A percentile compares a stretch with the other conserved stretches of the same genome.
phyloP scores from a whole-genome alignment of 2,888 invertebrate genomes.

The Monopis laevigella region DNA sequence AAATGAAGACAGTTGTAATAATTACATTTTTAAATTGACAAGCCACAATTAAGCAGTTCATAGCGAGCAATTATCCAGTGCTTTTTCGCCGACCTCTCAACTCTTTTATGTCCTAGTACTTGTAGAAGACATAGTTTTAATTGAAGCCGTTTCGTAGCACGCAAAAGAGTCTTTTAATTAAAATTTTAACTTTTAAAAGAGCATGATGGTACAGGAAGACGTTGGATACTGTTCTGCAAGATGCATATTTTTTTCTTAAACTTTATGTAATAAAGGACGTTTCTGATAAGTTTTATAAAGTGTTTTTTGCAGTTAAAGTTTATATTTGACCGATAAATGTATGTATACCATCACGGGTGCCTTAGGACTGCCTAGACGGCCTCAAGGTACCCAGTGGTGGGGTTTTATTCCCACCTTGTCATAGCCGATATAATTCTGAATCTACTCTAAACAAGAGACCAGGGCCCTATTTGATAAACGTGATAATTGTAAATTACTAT shows the following conservation, averaged over 20 bases:
- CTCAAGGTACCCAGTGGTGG: too few relatives aligned
- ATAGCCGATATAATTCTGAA: too few relatives aligned
- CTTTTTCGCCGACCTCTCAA: constrained; percentile 38
- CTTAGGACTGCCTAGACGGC: too few relatives aligned
- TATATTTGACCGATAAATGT: too few relatives aligned
- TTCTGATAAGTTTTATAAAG: too few relatives aligned
- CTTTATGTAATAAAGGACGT: neutral
- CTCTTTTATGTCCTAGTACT: constrained; percentile 43
- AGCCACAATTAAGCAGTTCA: constrained; percentile 36
- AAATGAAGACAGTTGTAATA: constrained; percentile 8
- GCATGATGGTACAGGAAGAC: constrained; percentile 7
- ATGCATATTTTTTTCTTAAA: neutral
- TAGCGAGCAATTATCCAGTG: constrained; percentile 41
- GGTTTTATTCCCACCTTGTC: too few relatives aligned
- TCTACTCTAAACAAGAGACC: too few relatives aligned
- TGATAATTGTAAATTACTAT: too few relatives aligned
- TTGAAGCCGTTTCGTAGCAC: constrained; percentile 50
- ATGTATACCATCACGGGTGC: too few relatives aligned
- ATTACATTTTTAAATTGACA: constrained; percentile 14
- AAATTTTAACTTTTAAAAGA: constrained; percentile 44
- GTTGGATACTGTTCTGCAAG: neutral
- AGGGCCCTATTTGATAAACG: too few relatives aligned
- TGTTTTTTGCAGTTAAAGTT: too few relatives aligned
- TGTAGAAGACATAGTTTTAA: constrained; percentile 59
- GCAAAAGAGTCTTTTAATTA: constrained; percentile 54